Conservation (phyloP, 2,113 vertebrate genomes). For the Murina feae region DNA sequence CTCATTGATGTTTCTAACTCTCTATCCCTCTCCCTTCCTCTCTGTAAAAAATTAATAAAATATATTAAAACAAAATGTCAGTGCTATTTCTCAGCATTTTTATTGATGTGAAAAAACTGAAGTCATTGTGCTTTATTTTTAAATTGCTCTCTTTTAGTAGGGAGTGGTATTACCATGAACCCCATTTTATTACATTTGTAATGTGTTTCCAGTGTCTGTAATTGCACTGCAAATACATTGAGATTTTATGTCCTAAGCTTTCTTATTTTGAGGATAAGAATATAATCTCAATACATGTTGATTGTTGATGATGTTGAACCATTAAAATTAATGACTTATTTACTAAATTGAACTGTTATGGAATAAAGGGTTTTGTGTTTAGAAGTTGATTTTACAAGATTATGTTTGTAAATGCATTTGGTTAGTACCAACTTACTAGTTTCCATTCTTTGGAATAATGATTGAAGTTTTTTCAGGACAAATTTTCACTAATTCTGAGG, state of each 20-base stretch:
- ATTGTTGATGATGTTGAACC: background rate
- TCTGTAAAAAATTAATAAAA: no score
- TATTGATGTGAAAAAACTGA: background rate
- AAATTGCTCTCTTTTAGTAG: background rate
- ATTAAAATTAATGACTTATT: slow-evolving; percentile 24
- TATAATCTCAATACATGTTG: background rate
- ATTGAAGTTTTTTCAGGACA: background rate
- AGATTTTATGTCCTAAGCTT: background rate
- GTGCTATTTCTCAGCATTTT: background rate
- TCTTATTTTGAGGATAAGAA: background rate
- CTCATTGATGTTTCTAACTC: no score
- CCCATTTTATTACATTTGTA: background rate
- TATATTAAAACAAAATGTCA: no score
- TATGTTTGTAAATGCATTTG: background rate
- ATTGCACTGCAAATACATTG: background rate
- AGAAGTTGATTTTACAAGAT: background rate
- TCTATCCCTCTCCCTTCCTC: no score
- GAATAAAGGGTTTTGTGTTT: background rate
- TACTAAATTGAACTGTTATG: background rate
- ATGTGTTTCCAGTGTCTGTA: background rate
- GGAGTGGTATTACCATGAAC: background rate
- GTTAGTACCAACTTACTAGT: slow-evolving; percentile 10
- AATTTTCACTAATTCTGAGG: background rate
- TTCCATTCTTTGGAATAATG: background rate
- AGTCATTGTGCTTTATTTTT: background rate